Conservation (phyloP, 2,113 vertebrate species). For the Callipepla californica region DNA sequence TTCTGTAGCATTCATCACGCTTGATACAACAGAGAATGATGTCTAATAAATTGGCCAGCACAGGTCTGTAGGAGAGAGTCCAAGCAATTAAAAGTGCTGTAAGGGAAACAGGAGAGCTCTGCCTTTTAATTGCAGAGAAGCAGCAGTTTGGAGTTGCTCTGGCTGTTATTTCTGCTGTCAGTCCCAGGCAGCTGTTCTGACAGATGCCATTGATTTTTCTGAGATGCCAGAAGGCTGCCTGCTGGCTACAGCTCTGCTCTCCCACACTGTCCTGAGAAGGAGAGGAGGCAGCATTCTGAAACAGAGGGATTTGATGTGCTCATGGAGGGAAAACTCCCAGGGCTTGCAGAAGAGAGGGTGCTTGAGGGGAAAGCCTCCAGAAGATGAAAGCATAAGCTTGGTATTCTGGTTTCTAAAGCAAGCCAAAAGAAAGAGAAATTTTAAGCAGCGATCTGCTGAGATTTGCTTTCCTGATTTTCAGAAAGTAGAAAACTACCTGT, state of each 20-base stretch:
- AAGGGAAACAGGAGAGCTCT: neutral
- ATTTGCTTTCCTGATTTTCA: neutral
- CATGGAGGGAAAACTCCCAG: neutral
- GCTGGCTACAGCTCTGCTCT: neutral
- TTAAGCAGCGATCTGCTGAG: neutral
- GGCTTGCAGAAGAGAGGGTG: neutral
- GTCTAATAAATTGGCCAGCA: neutral
- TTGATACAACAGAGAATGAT: neutral
- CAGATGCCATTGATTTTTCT: conserved; percentile 25
- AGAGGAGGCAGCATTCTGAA: neutral
- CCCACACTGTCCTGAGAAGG: neutral
- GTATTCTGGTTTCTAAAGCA: neutral
- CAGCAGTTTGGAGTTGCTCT: neutral
- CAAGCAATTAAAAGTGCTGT: neutral
- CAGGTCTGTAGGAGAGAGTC: neutral
- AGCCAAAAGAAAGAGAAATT: conserved; percentile 2
- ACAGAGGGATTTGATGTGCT: neutral
- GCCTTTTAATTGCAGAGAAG: neutral
- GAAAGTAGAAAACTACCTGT: neutral
- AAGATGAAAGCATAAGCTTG: neutral
- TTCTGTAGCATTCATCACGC: neutral
- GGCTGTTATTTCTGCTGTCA: neutral
- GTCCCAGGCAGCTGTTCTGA: neutral
- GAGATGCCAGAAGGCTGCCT: conserved; percentile 11
- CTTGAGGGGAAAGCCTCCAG: neutral